These are phyloP conservation scores for Drosophila sordidula DNA, from an alignment of 2,888 invertebrate species.

Conservation along the genomic window DNA sequence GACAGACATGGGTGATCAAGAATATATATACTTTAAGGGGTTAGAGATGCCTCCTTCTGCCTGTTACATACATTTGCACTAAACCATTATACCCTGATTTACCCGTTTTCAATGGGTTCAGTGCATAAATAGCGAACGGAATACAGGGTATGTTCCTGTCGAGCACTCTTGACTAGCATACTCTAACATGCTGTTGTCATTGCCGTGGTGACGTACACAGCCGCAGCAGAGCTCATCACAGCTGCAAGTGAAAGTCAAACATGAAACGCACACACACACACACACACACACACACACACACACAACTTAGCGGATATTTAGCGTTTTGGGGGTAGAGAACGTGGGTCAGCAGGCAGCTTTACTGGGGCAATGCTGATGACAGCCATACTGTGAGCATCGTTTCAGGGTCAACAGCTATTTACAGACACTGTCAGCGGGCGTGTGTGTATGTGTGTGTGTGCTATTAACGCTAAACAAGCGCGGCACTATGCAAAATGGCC, in stretches of 20 bases:
- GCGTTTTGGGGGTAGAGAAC: constrained; percentile 4
- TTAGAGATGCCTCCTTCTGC: too few relatives aligned
- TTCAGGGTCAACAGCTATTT: constrained; percentile 67
- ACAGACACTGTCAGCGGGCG: constrained; percentile 41
- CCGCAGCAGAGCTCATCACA: constrained; percentile 63
- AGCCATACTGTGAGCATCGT: constrained; percentile 41
- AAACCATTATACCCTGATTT: too few relatives aligned
- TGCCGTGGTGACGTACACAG: constrained; percentile 58
- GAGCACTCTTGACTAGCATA: neutral
- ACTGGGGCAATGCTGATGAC: constrained; percentile 30
- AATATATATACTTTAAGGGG: too few relatives aligned
- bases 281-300: constrained; percentile 18
- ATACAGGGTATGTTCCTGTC: neutral
- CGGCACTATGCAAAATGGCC: constrained; percentile 26
- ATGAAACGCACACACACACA: constrained; percentile 50
- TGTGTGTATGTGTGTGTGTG: constrained; percentile 4
- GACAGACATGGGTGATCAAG: too few relatives aligned
- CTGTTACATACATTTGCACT: too few relatives aligned
- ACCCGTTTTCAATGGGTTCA: too few relatives aligned
- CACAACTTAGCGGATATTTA: constrained; percentile 45
- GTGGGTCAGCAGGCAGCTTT: constrained; percentile 14
- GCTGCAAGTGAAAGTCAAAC: constrained; percentile 78
- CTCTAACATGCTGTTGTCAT: constrained; percentile 11
- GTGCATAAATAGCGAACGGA: neutral
- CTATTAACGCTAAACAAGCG: constrained; percentile 20